Evolutionary conservation across 2,888 invertebrate genomes (phyloP).

Genomic region (Ennomos quercinarius): DNA sequence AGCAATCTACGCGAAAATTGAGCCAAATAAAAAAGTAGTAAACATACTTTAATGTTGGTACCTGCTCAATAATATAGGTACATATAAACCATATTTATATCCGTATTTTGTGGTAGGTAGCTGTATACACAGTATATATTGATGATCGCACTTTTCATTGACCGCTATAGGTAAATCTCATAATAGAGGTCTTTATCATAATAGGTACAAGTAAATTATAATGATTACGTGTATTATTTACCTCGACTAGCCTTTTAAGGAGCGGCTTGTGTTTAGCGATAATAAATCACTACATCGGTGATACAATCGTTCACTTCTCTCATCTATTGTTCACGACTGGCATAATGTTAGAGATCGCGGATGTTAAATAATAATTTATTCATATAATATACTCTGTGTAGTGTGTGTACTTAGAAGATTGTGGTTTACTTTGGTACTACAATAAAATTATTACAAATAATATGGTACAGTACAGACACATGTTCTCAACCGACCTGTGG

Average conservation of each 20-base stretch:
- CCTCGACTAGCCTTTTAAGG: slow-evolving; percentile 37
- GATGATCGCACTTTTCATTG: slow-evolving; percentile 5
- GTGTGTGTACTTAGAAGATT: slow-evolving; percentile 29
- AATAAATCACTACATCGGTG: slow-evolving; percentile 62
- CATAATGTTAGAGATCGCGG: slow-evolving; percentile 52
- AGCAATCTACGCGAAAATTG: too few species aligned
- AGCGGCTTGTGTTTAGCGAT: slow-evolving; percentile 48
- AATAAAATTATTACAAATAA: too few species aligned
- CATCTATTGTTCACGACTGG: slow-evolving; percentile 69
- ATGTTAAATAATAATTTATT: slow-evolving; percentile 72
- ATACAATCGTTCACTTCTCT: slow-evolving; percentile 65
- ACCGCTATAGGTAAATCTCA: slow-evolving; percentile 21
- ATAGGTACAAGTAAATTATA: slow-evolving; percentile 34
- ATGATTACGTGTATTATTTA: slow-evolving; percentile 38
- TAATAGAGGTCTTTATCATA: slow-evolving; percentile 16
- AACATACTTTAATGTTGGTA: too few species aligned
- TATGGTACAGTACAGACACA: too few species aligned
- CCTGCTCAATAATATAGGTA: too few species aligned
- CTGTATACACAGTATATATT: too few species aligned
- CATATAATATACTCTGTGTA: slow-evolving; percentile 46
- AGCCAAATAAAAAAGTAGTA: too few species aligned
- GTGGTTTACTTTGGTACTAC: slow-evolving; percentile 5
- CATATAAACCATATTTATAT: too few species aligned
- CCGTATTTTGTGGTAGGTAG: too few species aligned
- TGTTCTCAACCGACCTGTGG: too few species aligned